Conservation (phyloP, 2,888 invertebrate genomes). For the Pachliopta kotzebuea region DNA sequence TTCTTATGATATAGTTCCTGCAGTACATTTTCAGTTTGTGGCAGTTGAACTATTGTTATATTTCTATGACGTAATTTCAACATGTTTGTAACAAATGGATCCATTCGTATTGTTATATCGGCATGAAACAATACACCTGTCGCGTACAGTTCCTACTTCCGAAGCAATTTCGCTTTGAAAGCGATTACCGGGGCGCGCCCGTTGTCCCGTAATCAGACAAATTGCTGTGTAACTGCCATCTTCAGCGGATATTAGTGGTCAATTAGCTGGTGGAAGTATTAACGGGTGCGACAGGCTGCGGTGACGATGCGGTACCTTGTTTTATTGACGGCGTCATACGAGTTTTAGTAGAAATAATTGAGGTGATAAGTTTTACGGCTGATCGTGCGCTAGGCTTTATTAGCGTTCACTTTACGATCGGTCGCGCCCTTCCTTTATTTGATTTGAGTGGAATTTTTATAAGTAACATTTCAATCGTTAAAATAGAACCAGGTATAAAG, state of each 20-base stretch:
- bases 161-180: slow-evolving; percentile 14
- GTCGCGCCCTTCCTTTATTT: slow-evolving; percentile 17
- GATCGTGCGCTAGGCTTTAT: not conserved
- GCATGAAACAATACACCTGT: slow-evolving; percentile 19
- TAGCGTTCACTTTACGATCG: slow-evolving; percentile 8
- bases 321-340: not conserved
- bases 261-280: slow-evolving; percentile 52
- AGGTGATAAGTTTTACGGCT: slow-evolving; percentile 12
- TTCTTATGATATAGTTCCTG: no score
- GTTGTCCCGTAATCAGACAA: slow-evolving; percentile 45
- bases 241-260: slow-evolving; percentile 45
- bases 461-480: slow-evolving; percentile 9
- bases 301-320: slow-evolving; percentile 41
- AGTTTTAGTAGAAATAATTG: slow-evolving; percentile 3
- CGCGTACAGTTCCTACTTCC: not conserved
- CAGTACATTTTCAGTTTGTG: not conserved
- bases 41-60: not conserved
- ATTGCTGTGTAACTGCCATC: slow-evolving; percentile 44
- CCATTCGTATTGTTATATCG: not conserved
- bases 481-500: not conserved
- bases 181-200: slow-evolving; percentile 30
- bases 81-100: not conserved
- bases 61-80: not conserved
- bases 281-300: slow-evolving; percentile 43
- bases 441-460: slow-evolving; percentile 15